Percentiles rank a stretch among this genome's conserved stretches.
Evolutionary conservation across 2,797 vertebrate species (phyloP).

Genomic region (Lutjanus argentimaculatus): DNA sequence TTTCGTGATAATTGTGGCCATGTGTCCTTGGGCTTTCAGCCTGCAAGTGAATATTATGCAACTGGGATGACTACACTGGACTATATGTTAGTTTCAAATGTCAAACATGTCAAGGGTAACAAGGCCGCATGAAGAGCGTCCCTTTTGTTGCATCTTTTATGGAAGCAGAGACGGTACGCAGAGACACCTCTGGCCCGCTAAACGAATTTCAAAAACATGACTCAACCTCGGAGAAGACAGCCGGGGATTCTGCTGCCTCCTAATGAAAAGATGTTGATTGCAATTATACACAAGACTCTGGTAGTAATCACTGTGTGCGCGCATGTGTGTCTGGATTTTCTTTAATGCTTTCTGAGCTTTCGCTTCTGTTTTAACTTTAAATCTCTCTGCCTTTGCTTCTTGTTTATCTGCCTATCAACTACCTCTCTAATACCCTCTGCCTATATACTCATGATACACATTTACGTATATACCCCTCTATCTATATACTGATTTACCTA

Average conservation of each 20-base stretch:
- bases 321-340: not conserved
- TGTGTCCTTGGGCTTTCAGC: conserved; percentile 78
- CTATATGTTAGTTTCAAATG: conserved; percentile 80
- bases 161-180: conserved; percentile 41
- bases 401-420: not conserved
- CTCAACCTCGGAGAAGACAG: conserved; percentile 18
- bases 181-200: conserved; percentile 29
- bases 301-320: conserved; percentile 15
- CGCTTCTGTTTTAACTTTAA: not conserved
- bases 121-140: conserved; percentile 44
- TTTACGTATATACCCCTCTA: not conserved
- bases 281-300: conserved; percentile 13
- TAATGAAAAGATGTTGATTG: conserved; percentile 59
- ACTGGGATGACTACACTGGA: conserved; percentile 72
- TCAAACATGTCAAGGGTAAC: conserved; percentile 78
- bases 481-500: not conserved
- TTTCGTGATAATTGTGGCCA: conserved; percentile 84
- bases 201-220: conserved; percentile 40
- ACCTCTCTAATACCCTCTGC: not conserved
- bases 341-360: not conserved
- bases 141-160: conserved; percentile 57
- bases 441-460: not conserved
- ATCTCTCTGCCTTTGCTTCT: conserved; percentile 2
- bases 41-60: conserved; percentile 80
- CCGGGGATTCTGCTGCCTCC: conserved; percentile 29